Base-by-base conservation (phyloP, 2,113 vertebrate genomes). In the Ictalurus furcatus region DNA sequence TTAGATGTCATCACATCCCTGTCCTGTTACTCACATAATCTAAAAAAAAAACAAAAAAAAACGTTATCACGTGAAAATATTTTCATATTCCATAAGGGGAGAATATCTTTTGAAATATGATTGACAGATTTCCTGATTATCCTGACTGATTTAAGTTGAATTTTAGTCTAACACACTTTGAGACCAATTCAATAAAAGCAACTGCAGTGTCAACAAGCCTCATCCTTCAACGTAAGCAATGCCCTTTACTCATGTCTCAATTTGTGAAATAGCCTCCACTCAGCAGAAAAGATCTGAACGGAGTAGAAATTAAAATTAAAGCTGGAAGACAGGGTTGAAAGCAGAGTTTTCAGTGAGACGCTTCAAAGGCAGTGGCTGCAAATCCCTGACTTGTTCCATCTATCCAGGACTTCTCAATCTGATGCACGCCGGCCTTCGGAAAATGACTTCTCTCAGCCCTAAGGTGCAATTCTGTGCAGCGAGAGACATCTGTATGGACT, bases 401-500 rank as follows among this genome's bases (percentile, higher is more conserved):
- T 81, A 74, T 25, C 58, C 78, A 56, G 88, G 90, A 92, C 78
- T 88, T 88, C 90, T 89, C 67, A 63, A 63, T 37, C 87, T 89
- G 86, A 93, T 91, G 90, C 91, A 90, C 56, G 87, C 83, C 8
- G 89, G 89, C 92, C 91, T 88, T 89, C 88, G 90, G 92, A 91
- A 95, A 94, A 95, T 94, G 92, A 91, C 91, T 92, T 93, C 88
- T 94, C 89, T 93, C 91, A 88, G 85, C 93, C 93, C 78, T 89
- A 63, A 94, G 93, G 93, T 92, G 92, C 91, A 94, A 92, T 95
- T 94, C 93, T 92, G 73, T 0, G 8, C 76, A 92, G 90, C 92
- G 88, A 95, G 91, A 93, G 91, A 40, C 94, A 93, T 95, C 93
- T 94, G 93, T 92, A 90, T 94, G 92, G 94, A 93, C 87, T 90